Percentiles rank a stretch among this genome's conserved stretches.
These are phyloP conservation scores for Furnarius figulus DNA, from an alignment of 2,113 vertebrate genomes.

Conservation along the genomic window DNA sequence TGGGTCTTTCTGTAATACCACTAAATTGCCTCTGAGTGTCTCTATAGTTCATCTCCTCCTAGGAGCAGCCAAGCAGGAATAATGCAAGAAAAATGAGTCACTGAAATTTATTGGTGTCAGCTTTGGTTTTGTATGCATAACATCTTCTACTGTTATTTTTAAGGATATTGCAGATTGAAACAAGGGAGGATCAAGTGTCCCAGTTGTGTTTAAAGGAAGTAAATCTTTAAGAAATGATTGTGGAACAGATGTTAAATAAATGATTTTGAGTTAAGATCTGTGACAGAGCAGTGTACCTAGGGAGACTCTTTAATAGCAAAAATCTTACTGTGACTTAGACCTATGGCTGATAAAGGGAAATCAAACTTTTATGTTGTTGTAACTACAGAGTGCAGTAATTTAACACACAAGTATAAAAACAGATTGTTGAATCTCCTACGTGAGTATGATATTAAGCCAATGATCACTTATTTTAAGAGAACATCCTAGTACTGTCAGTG, in stretches of 20 bases:
- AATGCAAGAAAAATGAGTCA: constrained; percentile 67
- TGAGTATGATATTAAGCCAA: neutral
- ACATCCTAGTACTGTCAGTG: neutral
- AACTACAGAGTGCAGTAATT: neutral
- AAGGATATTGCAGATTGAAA: constrained; percentile 71
- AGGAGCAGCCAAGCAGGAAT: constrained; percentile 45
- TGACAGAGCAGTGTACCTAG: constrained; percentile 9
- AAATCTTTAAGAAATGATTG: constrained; percentile 74
- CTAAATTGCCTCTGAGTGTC: constrained; percentile 68
- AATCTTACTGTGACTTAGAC: constrained; percentile 20
- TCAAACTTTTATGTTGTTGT: neutral
- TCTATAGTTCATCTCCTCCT: constrained; percentile 54
- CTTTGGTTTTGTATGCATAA: constrained; percentile 64
- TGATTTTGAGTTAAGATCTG: constrained; percentile 61
- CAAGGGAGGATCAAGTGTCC: constrained; percentile 71
- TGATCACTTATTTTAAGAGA: neutral
- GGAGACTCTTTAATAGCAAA: constrained; percentile 38
- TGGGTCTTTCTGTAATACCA: constrained; percentile 44
- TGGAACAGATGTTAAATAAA: constrained; percentile 71
- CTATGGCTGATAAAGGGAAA: constrained; percentile 2
- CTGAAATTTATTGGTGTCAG: constrained; percentile 73
- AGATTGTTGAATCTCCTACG: neutral
- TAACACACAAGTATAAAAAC: neutral
- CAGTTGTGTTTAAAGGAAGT: constrained; percentile 66
- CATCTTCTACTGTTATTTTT: constrained; percentile 71